phyloP scores from a whole-genome alignment of 2,797 vertebrate genomes.

The Ceryle rudis region DNA sequence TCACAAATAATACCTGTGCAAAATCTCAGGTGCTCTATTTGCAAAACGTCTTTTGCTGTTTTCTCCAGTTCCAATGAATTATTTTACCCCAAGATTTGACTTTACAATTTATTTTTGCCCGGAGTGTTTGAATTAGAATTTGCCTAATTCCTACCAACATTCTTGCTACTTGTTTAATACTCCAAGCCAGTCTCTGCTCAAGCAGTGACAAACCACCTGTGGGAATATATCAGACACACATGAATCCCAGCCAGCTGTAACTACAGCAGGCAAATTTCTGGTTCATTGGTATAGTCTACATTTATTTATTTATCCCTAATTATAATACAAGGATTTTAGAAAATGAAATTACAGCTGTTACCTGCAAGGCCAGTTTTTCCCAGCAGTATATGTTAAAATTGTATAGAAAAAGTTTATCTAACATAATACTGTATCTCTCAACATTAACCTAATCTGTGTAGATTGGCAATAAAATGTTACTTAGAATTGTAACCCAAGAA shows the following conservation, averaged over 20 bases:
- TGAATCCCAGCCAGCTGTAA: conserved; percentile 54
- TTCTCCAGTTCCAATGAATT: background rate
- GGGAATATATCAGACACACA: conserved; percentile 19
- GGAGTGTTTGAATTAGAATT: background rate
- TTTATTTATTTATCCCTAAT: conserved; percentile 46
- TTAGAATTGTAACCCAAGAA: background rate
- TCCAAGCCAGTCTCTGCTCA: background rate
- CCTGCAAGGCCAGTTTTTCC: background rate
- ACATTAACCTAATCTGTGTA: background rate
- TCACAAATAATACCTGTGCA: background rate
- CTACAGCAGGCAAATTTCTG: conserved; percentile 41
- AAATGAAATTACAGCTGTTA: conserved; percentile 36
- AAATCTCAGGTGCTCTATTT: background rate
- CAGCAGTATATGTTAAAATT: background rate
- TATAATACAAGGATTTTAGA: conserved; percentile 8
- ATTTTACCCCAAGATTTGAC: background rate
- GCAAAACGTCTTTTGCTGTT: background rate
- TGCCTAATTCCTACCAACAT: background rate
- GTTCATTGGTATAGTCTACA: conserved; percentile 18
- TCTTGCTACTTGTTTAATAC: background rate
- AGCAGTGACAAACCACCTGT: conserved; percentile 39
- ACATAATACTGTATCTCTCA: background rate
- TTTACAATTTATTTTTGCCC: background rate
- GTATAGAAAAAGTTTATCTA: background rate
- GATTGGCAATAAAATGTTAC: background rate